Evolutionary conservation across 2,888 invertebrate species (phyloP).

Genomic region (Melikaiella ostensackeni): DNA sequence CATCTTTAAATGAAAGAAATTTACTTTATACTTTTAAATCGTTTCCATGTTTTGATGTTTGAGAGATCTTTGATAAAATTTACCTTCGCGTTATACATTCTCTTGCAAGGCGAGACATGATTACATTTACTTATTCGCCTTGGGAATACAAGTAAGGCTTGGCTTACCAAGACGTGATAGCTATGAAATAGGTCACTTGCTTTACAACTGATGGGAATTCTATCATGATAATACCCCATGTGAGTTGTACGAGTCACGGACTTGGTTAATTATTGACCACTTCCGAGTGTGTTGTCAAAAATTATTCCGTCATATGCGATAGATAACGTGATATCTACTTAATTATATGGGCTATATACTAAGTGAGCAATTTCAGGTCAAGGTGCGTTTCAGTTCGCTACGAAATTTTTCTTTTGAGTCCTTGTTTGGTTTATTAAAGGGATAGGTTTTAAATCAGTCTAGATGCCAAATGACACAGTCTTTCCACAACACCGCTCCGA

Average conservation of each 20-base stretch:
- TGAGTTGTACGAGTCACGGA: slow-evolving; percentile 47
- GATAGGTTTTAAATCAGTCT: no score
- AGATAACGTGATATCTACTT: background rate
- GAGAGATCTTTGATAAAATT: slow-evolving; percentile 1
- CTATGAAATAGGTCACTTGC: slow-evolving; percentile 52
- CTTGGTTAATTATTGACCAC: slow-evolving; percentile 48
- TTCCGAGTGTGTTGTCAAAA: slow-evolving; percentile 44
- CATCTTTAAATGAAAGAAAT: background rate
- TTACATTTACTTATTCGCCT: slow-evolving; percentile 32
- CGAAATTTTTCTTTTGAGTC: no score
- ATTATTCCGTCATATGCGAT: background rate
- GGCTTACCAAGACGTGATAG: slow-evolving; percentile 49
- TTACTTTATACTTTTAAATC: background rate
- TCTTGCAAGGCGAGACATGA: slow-evolving; percentile 14
- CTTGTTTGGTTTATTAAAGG: no score
- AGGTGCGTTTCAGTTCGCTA: no score
- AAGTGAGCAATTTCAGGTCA: no score
- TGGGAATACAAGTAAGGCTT: slow-evolving; percentile 43
- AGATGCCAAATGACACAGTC: no score
- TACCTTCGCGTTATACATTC: background rate
- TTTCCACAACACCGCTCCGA: no score
- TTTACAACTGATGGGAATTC: slow-evolving; percentile 49
- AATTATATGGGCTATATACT: no score
- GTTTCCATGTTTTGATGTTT: background rate
- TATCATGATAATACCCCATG: slow-evolving; percentile 41